These are phyloP conservation scores for Bombus difficillimus DNA, from an alignment of 1,140 invertebrate species.

Conservation along the genomic window DNA sequence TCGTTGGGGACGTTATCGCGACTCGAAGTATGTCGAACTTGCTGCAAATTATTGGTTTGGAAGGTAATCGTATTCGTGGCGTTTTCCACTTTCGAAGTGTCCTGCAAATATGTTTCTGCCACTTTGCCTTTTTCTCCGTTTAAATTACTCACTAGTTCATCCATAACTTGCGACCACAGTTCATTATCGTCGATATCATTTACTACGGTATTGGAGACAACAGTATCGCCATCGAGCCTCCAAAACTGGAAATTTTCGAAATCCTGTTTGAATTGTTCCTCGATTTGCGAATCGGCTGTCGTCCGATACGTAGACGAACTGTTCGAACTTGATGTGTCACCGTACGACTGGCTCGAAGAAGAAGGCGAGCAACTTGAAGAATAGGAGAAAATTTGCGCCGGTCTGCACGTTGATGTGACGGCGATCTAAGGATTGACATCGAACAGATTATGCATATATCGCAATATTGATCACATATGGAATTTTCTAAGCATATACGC, in stretches of 20 bases:
- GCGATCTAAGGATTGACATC: constrained; percentile 5
- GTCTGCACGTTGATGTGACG: constrained; percentile 12
- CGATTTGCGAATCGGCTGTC: constrained; percentile 44
- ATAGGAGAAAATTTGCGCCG: constrained; percentile 55
- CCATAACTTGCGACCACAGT: constrained; percentile 59
- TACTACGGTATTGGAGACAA: no score
- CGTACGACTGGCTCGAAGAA: constrained; percentile 71
- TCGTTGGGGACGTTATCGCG: neutral
- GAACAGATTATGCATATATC: neutral
- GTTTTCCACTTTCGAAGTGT: neutral
- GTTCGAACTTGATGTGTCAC: constrained; percentile 67
- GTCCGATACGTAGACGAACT: constrained; percentile 55
- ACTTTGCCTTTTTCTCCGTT: constrained; percentile 48
- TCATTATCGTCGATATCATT: constrained; percentile 57
- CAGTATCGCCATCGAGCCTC: constrained; percentile 42
- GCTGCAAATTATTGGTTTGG: no score
- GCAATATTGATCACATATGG: neutral
- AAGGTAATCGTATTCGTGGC: neutral
- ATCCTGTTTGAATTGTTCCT: constrained; percentile 61
- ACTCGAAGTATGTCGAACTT: neutral
- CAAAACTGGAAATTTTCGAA: constrained; percentile 56
- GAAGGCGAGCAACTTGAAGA: constrained; percentile 45
- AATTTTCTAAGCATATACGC: neutral
- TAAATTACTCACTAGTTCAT: constrained; percentile 63
- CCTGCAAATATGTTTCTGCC: neutral